Evolutionary conservation across 2,113 vertebrate genomes (phyloP), one percentile per base, ranked within the genome.

Genomic region (Brachionichthys hirsutus): DNA sequence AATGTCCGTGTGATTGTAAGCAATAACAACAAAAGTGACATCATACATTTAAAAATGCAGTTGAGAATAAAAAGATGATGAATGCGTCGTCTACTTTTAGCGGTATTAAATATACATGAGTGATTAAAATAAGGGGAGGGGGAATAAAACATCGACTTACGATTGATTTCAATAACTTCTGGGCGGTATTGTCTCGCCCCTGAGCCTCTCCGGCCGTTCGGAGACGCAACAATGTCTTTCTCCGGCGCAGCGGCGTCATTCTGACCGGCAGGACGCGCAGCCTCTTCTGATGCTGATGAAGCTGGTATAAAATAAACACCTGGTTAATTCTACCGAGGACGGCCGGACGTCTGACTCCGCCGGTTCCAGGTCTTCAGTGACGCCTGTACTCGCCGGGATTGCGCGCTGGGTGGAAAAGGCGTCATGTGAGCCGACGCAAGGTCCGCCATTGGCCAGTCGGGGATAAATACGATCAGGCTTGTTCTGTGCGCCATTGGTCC

Each of bases 341-440:
- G 54, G 85, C 58, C 4, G 69, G 83, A 86, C 91, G 91, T 90
- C 93, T 91, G 89, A 87, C 74, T 67, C 85, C 87, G 84, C 84
- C 87, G 80, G 86, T 80, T 88, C 89, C 89, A 64, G 86, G 89
- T 91, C 87, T 82, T 83, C 80, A 81, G 65, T 88, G 91, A 92
- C 86, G 88, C 88, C 91, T 87, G 90, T 89, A 88, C 90, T 92
- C 91, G 91, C 93, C 89, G 91, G 89, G 92, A 80, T 93, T 90
- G 82, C 80, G 82, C 49, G 67, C 75, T 77, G 83, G 80, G 82
- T 80, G 92, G 91, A 90, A 90, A 88, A 88, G 87, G 67, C 89
- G 76, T 95, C 94, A 97, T 85, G 94, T 95, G 95, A 92, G 88
- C 80, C 55, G 52, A 52, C 85, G 51, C 54, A 80, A 44, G 85